Conservation (phyloP, 2,797 vertebrate genomes). For the Peromyscus aztecus region DNA sequence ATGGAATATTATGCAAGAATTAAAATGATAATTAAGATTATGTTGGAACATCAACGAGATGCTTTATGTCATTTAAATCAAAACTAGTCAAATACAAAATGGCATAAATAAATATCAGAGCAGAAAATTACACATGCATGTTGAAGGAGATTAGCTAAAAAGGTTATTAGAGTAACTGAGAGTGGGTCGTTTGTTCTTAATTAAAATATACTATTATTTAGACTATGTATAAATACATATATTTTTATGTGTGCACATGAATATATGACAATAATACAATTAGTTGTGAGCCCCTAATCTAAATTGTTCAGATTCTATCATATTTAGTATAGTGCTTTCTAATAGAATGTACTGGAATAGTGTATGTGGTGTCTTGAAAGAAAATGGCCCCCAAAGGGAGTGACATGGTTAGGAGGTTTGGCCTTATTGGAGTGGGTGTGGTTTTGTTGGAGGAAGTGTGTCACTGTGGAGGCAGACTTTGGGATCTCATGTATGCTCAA, state of each 20-base stretch:
- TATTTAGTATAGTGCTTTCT: background rate
- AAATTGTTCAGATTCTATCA: background rate
- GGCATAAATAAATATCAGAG: constrained; percentile 27
- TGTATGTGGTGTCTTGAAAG: background rate
- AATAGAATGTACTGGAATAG: background rate
- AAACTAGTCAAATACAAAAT: constrained; percentile 46
- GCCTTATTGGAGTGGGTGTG: background rate
- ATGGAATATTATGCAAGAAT: constrained; percentile 58
- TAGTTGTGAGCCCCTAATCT: background rate
- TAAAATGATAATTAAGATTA: constrained; percentile 69
- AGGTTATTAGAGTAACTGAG: background rate
- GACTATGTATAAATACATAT: background rate
- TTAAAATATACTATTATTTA: constrained; percentile 40
- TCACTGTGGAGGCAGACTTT: background rate
- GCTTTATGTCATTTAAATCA: constrained; percentile 53
- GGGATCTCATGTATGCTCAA: background rate
- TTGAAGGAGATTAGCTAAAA: constrained; percentile 42
- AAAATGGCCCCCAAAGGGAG: background rate
- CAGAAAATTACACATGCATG: constrained; percentile 28
- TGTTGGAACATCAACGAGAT: constrained; percentile 17
- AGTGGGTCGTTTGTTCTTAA: constrained; percentile 15
- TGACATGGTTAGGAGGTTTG: background rate
- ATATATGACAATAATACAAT: constrained; percentile 8
- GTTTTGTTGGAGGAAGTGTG: background rate
- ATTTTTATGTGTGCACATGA: rapidly evolving